Base-by-base conservation (phyloP, 2,888 invertebrate genomes). In the Dryococelus australis region DNA sequence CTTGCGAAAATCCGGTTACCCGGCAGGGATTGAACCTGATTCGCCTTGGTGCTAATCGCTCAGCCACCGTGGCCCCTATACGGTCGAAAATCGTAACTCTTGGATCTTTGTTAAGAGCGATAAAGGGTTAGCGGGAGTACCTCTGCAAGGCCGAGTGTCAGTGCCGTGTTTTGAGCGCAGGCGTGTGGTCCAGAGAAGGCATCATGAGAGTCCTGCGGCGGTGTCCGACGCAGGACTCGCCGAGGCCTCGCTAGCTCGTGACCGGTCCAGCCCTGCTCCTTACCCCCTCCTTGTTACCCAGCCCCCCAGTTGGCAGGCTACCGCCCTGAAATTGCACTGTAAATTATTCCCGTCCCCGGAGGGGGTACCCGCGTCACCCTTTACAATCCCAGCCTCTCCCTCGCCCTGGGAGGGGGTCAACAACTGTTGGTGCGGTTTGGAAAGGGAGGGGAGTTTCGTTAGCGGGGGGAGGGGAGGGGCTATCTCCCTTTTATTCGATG, bases 291-390 rank as follows among this genome's bases (percentile, higher is more conserved):
- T 16, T 65, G 20, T 16, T 24, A 16, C 65, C 16, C 16, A 8
- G 20, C 16, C 65, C 65, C 65, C 65, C 47, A 47, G 24, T 8
- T 24, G 65, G 65, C 20, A 65, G 65, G 10, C 65, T n/a, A n/a
- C 65, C 65, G 65, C 65, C n/a, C 65, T 65, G 65, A 65, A 65
- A 65, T 65, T 65, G 65, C 65, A 65, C 65, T 65, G 65, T 65
- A 10, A 65, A 65, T 65, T 65, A 65, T 65, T 65, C 65, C 65
- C 65, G 65, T 20, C n/a, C 65, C 65, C 65, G 65, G 24, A 65
- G 65, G 65, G 0, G 10, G 65, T 65, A 20, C 65, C 10, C 65
- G 65, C 65, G 65, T 65, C 65, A 12, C 65, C 65, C 65, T 65
- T 65, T 65, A 65, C 65, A 65, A 65, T 65, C 65, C n/a, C 65